phyloP scores from a whole-genome alignment of 2,888 invertebrate species.

The Amphipyra berbera region DNA sequence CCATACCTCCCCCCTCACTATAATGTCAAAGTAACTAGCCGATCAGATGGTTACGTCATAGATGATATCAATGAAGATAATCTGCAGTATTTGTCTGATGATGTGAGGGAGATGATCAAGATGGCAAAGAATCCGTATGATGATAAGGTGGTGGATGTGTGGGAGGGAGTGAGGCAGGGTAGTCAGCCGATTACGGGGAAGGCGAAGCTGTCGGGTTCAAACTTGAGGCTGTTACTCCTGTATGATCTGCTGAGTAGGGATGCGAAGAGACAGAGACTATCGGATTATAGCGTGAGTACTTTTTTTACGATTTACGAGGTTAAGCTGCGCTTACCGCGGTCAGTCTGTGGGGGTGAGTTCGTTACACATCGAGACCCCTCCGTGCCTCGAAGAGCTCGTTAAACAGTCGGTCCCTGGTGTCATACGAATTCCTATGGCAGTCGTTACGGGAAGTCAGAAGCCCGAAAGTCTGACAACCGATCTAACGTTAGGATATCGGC shows the following conservation, averaged over 20 bases:
- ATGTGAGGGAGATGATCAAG: conserved; percentile 81
- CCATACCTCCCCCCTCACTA: conserved; percentile 78
- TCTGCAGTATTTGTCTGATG: conserved; percentile 82
- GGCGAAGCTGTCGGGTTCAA: conserved; percentile 89
- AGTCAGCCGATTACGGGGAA: conserved; percentile 79
- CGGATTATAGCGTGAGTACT: conserved; percentile 89
- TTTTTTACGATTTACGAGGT: no score
- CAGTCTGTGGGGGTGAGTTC: no score
- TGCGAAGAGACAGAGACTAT: conserved; percentile 90
- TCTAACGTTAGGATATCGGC: no score
- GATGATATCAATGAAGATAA: conserved; percentile 80
- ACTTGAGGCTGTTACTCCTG: conserved; percentile 89
- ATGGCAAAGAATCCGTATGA: conserved; percentile 80
- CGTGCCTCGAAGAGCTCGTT: no score
- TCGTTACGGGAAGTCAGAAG: no score
- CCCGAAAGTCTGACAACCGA: no score
- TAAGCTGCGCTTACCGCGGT: no score
- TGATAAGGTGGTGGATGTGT: conserved; percentile 79
- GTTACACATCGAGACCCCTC: no score
- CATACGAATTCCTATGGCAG: no score
- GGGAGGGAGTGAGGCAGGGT: conserved; percentile 76
- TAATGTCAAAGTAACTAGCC: conserved; percentile 72
- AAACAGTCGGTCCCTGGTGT: no score
- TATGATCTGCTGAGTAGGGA: conserved; percentile 92
- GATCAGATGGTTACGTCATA: conserved; percentile 73